Percentiles rank a stretch among this genome's conserved stretches.
phyloP scores from a whole-genome alignment of 2,888 invertebrate species.

The Diloba caeruleocephala region DNA sequence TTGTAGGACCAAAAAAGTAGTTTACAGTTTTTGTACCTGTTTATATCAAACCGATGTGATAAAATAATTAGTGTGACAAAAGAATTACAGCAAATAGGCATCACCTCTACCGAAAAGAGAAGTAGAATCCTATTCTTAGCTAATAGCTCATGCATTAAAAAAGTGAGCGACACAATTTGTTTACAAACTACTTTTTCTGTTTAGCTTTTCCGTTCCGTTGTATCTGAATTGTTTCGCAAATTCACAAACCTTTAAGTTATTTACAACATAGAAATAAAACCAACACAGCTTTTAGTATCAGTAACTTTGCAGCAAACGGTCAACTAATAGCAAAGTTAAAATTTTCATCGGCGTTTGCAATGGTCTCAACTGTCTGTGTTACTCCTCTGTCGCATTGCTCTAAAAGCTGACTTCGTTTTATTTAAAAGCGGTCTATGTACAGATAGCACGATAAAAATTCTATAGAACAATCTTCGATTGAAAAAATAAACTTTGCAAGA shows the following conservation, averaged over 20 bases:
- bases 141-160: not conserved
- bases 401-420: slow-evolving; percentile 47
- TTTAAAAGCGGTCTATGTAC: slow-evolving; percentile 48
- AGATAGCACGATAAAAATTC: slow-evolving; percentile 44
- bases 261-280: slow-evolving; percentile 48
- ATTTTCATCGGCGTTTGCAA: slow-evolving; percentile 59
- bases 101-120: no score
- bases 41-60: no score
- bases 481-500: slow-evolving; percentile 38
- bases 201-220: slow-evolving; percentile 34
- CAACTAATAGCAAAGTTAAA: slow-evolving; percentile 42
- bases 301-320: slow-evolving; percentile 47
- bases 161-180: slow-evolving; percentile 12
- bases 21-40: no score
- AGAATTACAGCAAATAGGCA: no score
- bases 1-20: no score
- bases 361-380: slow-evolving; percentile 57
- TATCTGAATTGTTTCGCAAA: slow-evolving; percentile 30
- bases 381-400: slow-evolving; percentile 49
- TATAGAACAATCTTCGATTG: slow-evolving; percentile 34
- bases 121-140: no score
- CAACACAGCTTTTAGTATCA: slow-evolving; percentile 40
- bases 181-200: slow-evolving; percentile 28
- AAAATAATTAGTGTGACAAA: no score
- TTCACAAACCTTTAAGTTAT: slow-evolving; percentile 46